Evolutionary conservation across 2,797 vertebrate genomes (phyloP).

Genomic region (Borostomias antarcticus): DNA sequence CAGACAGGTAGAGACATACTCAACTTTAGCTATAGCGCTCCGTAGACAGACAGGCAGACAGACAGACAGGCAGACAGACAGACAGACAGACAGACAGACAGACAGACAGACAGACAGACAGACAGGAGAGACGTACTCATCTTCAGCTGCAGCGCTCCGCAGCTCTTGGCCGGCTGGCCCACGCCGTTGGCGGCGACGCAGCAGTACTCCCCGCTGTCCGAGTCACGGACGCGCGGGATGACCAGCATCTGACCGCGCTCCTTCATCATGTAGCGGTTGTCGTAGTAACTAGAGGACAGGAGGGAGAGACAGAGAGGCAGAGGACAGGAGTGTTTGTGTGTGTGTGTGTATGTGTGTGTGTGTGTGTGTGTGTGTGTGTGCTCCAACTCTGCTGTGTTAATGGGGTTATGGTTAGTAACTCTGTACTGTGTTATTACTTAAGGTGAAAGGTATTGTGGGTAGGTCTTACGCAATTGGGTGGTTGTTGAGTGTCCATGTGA

Average conservation of each 20-base stretch:
- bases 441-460: neutral
- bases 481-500: slow-evolving; percentile 95
- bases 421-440: too few species aligned
- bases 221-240: slow-evolving; percentile 88
- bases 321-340: neutral
- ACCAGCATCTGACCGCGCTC: slow-evolving; percentile 92
- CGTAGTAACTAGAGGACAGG: slow-evolving; percentile 74
- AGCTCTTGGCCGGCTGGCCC: slow-evolving; percentile 88
- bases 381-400: too few species aligned
- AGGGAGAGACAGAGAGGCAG: neutral
- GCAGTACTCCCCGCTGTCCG: slow-evolving; percentile 93
- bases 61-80: too few species aligned
- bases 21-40: too few species aligned
- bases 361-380: too few species aligned
- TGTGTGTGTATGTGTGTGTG: too few species aligned
- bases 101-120: too few species aligned
- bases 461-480: slow-evolving; percentile 87
- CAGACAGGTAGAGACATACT: too few species aligned
- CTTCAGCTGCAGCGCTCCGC: slow-evolving; percentile 96
- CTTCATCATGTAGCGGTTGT: slow-evolving; percentile 86
- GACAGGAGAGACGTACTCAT: slow-evolving; percentile 87
- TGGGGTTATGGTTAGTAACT: too few species aligned
- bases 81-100: too few species aligned
- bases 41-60: too few species aligned
- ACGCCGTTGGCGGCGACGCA: slow-evolving; percentile 89